phyloP scores from a whole-genome alignment of 2,797 vertebrate species.

The Gephyroberyx darwinii region DNA sequence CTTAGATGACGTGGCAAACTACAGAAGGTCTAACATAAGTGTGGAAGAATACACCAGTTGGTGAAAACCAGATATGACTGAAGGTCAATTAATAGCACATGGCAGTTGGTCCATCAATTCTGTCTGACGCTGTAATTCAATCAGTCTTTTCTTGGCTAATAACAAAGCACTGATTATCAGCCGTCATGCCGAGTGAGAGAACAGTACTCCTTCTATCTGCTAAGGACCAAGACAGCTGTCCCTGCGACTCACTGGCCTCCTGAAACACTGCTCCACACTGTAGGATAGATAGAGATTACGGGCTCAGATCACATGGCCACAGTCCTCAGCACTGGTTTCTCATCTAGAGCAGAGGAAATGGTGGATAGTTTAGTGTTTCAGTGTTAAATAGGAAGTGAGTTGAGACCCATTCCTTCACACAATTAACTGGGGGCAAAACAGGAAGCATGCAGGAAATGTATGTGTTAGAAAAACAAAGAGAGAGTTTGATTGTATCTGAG shows the following conservation, averaged over 20 bases:
- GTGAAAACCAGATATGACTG: slow-evolving; percentile 16
- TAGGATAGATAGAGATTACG: slow-evolving; percentile 35
- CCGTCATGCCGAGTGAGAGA: slow-evolving; percentile 47
- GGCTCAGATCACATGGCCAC: slow-evolving; percentile 44
- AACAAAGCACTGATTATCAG: slow-evolving; percentile 75
- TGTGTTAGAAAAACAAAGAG: slow-evolving; percentile 64
- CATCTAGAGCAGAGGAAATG: slow-evolving; percentile 49
- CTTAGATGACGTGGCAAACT: background rate
- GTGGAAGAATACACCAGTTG: background rate
- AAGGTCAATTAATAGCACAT: slow-evolving; percentile 22
- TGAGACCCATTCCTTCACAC: slow-evolving; percentile 60
- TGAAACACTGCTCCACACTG: slow-evolving; percentile 2
- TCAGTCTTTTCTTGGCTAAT: slow-evolving; percentile 34
- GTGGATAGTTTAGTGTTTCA: slow-evolving; percentile 50
- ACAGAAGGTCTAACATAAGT: background rate
- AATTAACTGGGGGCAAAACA: slow-evolving; percentile 67
- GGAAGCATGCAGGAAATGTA: slow-evolving; percentile 77
- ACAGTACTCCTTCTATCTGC: slow-evolving; percentile 70
- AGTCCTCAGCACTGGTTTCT: slow-evolving; percentile 8
- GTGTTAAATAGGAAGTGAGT: slow-evolving; percentile 72
- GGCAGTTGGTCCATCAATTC: slow-evolving; percentile 36
- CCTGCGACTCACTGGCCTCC: slow-evolving; percentile 36
- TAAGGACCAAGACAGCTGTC: slow-evolving; percentile 72
- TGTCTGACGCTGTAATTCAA: slow-evolving; percentile 52
- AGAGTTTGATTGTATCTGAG: slow-evolving; percentile 36